A percentile compares a stretch with the other conserved stretches of the same genome.
phyloP scores from a whole-genome alignment of 2,888 invertebrate genomes.

The Dendrolimus pini region DNA sequence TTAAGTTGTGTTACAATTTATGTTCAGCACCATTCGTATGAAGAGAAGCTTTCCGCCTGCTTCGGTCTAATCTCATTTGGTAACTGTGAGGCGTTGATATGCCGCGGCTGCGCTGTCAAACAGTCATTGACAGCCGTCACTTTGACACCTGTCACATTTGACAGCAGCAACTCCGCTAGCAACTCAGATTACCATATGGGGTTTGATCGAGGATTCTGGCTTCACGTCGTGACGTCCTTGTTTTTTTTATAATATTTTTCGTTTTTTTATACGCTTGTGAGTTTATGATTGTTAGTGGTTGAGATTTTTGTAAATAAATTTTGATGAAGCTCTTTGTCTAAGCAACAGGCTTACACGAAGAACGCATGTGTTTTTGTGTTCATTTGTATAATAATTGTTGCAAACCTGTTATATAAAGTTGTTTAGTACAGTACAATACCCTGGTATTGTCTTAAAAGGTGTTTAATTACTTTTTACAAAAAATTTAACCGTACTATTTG shows the following conservation, averaged over 20 bases:
- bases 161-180: constrained; percentile 34
- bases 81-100: constrained; percentile 91
- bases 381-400: too few relatives aligned
- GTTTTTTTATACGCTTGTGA: constrained; percentile 34
- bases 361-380: too few relatives aligned
- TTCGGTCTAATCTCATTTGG: constrained; percentile 97
- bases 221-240: constrained; percentile 72
- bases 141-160: constrained; percentile 26
- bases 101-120: constrained; percentile 37
- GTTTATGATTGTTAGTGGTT: constrained; percentile 15
- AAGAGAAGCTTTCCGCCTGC: constrained; percentile 60
- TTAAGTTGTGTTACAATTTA: not conserved
- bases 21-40: constrained; percentile 25
- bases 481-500: not conserved
- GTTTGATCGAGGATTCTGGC: constrained; percentile 79
- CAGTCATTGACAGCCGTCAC: constrained; percentile 26
- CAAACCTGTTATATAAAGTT: too few relatives aligned
- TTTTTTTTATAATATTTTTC: constrained; percentile 41
- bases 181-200: constrained; percentile 92
- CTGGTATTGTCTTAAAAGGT: too few relatives aligned
- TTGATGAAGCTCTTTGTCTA: not conserved
- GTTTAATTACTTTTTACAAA: not conserved
- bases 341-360: too few relatives aligned
- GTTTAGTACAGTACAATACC: too few relatives aligned
- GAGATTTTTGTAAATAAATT: not conserved